Evolutionary conservation across 2,113 vertebrate genomes (phyloP).

Genomic region (Pelodiscus sinensis): DNA sequence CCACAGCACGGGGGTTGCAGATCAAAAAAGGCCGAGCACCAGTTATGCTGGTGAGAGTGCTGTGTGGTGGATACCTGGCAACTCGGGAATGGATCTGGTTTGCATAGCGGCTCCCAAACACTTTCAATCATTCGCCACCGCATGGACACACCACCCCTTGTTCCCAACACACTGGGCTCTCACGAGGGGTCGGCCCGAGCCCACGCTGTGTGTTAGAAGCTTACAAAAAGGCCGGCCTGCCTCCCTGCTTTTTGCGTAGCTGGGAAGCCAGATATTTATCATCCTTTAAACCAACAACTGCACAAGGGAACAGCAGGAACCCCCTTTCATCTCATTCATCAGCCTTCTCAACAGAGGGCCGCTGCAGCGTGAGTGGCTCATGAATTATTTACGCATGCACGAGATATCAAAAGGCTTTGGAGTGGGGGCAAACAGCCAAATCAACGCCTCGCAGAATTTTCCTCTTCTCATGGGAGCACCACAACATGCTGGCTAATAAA

Average conservation of each 20-base stretch:
- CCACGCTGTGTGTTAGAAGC: not conserved
- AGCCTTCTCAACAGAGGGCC: constrained; percentile 37
- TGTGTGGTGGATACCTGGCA: not conserved
- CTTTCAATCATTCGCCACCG: not conserved
- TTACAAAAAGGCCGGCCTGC: constrained; percentile 21
- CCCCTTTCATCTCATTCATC: constrained; percentile 61
- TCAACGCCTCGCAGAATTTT: constrained; percentile 28
- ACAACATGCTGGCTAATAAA: constrained; percentile 34
- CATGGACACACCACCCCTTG: not conserved
- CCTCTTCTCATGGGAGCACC: not conserved
- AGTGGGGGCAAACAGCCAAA: constrained; percentile 50
- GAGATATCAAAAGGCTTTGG: constrained; percentile 56
- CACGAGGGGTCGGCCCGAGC: not conserved
- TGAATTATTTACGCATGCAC: constrained; percentile 68
- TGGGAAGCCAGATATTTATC: constrained; percentile 58
- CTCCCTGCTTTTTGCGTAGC: constrained; percentile 9
- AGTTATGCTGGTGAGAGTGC: not conserved
- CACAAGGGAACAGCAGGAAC: constrained; percentile 58
- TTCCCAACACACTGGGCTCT: not conserved
- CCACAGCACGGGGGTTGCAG: too few relatives aligned
- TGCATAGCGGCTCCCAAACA: not conserved
- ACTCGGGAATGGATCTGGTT: not conserved
- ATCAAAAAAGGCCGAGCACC: not conserved
- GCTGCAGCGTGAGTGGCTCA: constrained; percentile 44
- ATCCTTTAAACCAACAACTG: constrained; percentile 52